A percentile compares a stretch with the other conserved stretches of the same genome.
Conservation (phyloP, 2,888 invertebrate genomes). For the Cordylochernes scorpioides region DNA sequence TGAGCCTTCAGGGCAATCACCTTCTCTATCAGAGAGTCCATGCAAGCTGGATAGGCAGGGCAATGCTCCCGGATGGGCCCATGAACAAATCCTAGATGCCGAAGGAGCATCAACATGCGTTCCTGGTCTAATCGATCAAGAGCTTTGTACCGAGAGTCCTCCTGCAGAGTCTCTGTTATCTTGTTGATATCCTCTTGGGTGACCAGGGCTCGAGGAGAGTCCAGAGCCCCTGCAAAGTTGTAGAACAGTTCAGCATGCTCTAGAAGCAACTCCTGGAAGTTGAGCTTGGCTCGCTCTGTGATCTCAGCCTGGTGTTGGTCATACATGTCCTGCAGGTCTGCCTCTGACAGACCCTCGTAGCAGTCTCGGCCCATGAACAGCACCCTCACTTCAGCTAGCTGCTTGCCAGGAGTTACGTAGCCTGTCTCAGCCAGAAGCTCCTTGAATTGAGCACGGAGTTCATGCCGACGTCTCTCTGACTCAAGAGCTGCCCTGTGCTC, state of each 20-base stretch:
- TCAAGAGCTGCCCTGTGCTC: constrained; percentile 70
- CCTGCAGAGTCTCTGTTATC: constrained; percentile 66
- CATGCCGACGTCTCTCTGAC: constrained; percentile 65
- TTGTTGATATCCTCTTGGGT: constrained; percentile 80
- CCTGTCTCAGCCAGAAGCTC: constrained; percentile 71
- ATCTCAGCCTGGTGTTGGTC: constrained; percentile 74
- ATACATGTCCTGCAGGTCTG: constrained; percentile 71
- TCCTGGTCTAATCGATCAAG: constrained; percentile 80
- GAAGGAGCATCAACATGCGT: constrained; percentile 70
- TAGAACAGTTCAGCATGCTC: constrained; percentile 81
- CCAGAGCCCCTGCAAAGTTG: constrained; percentile 64
- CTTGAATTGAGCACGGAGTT: constrained; percentile 81
- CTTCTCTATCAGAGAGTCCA: constrained; percentile 45
- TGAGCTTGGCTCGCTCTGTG: constrained; percentile 60
- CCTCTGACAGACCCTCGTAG: constrained; percentile 64
- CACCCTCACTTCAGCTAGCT: constrained; percentile 50
- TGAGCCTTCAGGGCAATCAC: constrained; percentile 36
- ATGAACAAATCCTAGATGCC: constrained; percentile 81
- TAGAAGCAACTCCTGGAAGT: constrained; percentile 66
- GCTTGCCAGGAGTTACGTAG: constrained; percentile 83
- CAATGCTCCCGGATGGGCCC: constrained; percentile 82
- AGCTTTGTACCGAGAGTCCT: constrained; percentile 74
- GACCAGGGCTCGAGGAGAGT: constrained; percentile 59
- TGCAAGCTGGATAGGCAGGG: constrained; percentile 52
- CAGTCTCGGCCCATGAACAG: constrained; percentile 80